Percentiles rank a stretch among this genome's conserved stretches.
Evolutionary conservation across 2,797 vertebrate species (phyloP).

Genomic region (Coluber constrictor): DNA sequence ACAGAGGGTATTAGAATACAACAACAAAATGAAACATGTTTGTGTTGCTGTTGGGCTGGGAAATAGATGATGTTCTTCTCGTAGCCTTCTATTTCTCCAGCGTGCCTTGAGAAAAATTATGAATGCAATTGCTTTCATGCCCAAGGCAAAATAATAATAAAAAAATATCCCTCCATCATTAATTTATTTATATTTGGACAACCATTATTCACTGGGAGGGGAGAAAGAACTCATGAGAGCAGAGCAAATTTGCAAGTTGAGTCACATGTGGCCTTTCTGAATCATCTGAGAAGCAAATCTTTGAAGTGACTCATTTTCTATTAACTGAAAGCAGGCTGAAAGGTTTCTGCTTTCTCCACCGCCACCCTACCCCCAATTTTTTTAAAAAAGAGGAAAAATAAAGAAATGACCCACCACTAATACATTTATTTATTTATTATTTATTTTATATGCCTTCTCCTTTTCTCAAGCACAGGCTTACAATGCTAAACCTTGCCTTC

Average conservation of each 20-base stretch:
- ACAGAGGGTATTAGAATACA: slow-evolving; percentile 31
- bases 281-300: slow-evolving; percentile 71
- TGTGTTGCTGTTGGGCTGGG: neutral
- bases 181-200: slow-evolving; percentile 64
- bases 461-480: slow-evolving; percentile 24
- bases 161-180: slow-evolving; percentile 60
- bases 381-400: slow-evolving; percentile 42
- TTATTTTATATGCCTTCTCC: slow-evolving; percentile 32
- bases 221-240: slow-evolving; percentile 67
- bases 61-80: slow-evolving; percentile 16
- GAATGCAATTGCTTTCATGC: slow-evolving; percentile 64
- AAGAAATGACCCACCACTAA: slow-evolving; percentile 52
- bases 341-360: slow-evolving; percentile 55
- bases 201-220: slow-evolving; percentile 61
- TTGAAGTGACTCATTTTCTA: slow-evolving; percentile 67
- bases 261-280: slow-evolving; percentile 71
- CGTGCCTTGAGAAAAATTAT: slow-evolving; percentile 44
- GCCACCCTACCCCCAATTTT: neutral
- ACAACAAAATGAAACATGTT: slow-evolving; percentile 32
- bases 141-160: slow-evolving; percentile 66
- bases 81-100: slow-evolving; percentile 56
- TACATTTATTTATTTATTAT: slow-evolving; percentile 45
- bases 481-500: neutral
- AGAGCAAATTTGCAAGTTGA: slow-evolving; percentile 71
- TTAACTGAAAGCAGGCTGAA: slow-evolving; percentile 68